Conservation (phyloP, 2,797 vertebrate species). For the Limnodromus scolopaceus region DNA sequence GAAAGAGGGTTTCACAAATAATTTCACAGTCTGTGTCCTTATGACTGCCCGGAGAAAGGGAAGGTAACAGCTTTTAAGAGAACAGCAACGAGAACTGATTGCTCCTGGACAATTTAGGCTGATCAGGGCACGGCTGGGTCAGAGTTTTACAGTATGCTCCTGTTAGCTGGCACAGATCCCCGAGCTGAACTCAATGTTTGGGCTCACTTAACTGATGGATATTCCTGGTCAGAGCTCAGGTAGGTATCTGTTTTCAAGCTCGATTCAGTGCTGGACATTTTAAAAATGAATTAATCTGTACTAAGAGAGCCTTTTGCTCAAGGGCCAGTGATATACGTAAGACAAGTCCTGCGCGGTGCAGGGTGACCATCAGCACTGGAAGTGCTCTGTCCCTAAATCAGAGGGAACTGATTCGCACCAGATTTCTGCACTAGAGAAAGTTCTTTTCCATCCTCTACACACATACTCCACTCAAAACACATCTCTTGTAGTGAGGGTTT, state of each 20-base stretch:
- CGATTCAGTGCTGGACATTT: neutral
- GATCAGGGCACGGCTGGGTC: neutral
- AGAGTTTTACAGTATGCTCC: neutral
- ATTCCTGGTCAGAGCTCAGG: neutral
- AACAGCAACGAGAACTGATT: neutral
- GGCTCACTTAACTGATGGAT: neutral
- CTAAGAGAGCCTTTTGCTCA: neutral
- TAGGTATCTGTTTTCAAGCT: neutral
- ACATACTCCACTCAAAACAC: neutral
- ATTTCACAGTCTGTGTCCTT: neutral
- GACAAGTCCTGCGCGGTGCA: neutral
- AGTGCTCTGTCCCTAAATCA: neutral
- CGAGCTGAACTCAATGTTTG: neutral
- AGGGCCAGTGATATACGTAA: neutral
- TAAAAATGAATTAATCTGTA: neutral
- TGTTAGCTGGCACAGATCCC: neutral
- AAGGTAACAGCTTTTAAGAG: neutral
- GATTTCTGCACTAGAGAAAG: neutral
- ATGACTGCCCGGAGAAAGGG: neutral
- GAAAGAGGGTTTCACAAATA: neutral
- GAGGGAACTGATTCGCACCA: neutral
- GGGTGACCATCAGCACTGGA: fast-evolving
- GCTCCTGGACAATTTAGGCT: neutral
- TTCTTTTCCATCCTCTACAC: neutral
- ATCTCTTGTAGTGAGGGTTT: neutral